Evolutionary conservation across 92 coral and sea anemone species (phyloP), one percentile per base, ranked within the genome.

Genomic region (Parazoanthus swiftii): DNA sequence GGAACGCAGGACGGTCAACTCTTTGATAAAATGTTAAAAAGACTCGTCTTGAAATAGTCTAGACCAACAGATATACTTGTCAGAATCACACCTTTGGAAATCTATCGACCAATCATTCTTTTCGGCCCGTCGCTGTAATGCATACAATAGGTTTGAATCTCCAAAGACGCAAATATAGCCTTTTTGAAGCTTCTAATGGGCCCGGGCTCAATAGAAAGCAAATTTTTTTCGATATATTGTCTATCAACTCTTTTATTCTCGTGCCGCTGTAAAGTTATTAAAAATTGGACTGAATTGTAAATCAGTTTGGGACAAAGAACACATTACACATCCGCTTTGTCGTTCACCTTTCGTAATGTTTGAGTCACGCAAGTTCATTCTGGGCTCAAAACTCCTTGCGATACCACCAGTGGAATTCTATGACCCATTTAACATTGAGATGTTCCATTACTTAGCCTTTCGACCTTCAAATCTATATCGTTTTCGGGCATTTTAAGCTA

Each of bases 41-140:
- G 91, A 43, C 35, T 63, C 80, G 85, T 82, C 87, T 77, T 29
- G 76, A 81, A 75, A 73, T 86, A 29, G 90, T 90, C 87, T 33
- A 63, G 88, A 73, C 88, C 79, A 81, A 85, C 83, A 25, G 39
- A 25, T 79, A 81, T 37, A 76, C 87, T 81, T 65, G 88, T 59
- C 85, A 36, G 68, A 81, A 86, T 86, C 90, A 87, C 92, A 90
- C 92, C 90, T 90, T 42, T 81, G 14, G 58, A 74, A 81, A 36
- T 0, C 59, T 66, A 37, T 87, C 68, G 68, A 54, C 89, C 89
- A 90, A 90, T 86, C 92, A 76, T 71, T 86, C 85, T 56, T 20
- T 58, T 59, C 50, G 89, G 67, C 38, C 35, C 54, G 42, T 74
- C 29, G 54, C 86, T 90, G 92, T 90, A 71, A 63, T 75, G 73